These are phyloP conservation scores for Brachypalpus laphriformis DNA, from an alignment of 2,888 invertebrate genomes.

Conservation along the genomic window DNA sequence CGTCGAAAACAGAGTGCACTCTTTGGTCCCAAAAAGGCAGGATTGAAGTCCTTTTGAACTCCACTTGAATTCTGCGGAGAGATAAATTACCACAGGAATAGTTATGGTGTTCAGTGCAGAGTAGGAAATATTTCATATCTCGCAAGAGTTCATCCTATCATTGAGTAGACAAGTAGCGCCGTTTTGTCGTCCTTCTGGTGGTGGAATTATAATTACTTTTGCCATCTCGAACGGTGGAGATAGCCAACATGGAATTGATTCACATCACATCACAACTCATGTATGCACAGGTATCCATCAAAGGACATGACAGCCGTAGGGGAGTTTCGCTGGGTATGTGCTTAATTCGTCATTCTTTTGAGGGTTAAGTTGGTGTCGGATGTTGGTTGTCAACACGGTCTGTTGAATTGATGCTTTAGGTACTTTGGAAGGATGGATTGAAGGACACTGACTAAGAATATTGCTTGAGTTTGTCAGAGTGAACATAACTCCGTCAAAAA, in stretches of 20 bases:
- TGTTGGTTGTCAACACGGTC: not conserved
- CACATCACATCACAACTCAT: slow-evolving; percentile 13
- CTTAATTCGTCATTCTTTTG: not conserved
- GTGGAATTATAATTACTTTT: slow-evolving; percentile 31
- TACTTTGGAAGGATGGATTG: too few species aligned
- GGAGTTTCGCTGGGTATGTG: not conserved
- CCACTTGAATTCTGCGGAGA: not conserved
- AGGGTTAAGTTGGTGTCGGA: not conserved
- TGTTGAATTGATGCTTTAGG: too few species aligned
- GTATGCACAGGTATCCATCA: slow-evolving; percentile 17
- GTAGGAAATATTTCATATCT: not conserved
- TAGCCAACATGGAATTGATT: slow-evolving; percentile 28
- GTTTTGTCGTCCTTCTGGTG: not conserved
- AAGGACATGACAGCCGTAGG: not conserved
- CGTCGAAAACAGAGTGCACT: slow-evolving; percentile 43
- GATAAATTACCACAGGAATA: slow-evolving; percentile 34
- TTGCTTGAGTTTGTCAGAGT: too few species aligned
- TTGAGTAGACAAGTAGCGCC: not conserved
- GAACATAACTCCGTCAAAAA: too few species aligned
- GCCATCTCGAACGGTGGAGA: slow-evolving; percentile 1
- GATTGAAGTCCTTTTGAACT: slow-evolving; percentile 23
- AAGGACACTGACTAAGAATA: too few species aligned
- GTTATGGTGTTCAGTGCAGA: not conserved
- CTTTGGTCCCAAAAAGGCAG: slow-evolving; percentile 19
- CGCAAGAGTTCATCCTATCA: not conserved